phyloP scores from a whole-genome alignment of 2,797 vertebrate genomes.

The Onychomys leucogaster region DNA sequence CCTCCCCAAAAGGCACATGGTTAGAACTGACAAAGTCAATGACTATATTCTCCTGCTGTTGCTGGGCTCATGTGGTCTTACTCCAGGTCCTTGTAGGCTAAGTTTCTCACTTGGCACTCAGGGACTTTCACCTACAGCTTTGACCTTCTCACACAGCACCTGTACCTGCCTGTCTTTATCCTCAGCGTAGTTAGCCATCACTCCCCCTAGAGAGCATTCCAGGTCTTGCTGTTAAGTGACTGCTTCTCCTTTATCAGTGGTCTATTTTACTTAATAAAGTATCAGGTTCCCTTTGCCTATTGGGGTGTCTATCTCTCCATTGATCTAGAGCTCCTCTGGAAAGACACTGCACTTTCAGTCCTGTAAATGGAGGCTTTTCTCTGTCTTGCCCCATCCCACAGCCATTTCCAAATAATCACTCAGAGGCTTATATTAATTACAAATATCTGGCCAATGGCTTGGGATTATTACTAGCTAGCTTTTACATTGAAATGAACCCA shows the following conservation, averaged over 20 bases:
- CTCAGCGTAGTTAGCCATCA: background rate
- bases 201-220: background rate
- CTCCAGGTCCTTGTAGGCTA: no score
- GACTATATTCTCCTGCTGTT: background rate
- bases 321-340: no score
- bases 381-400: no score
- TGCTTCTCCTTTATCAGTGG: accelerated
- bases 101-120: background rate
- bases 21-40: accelerated
- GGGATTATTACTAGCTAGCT: no score
- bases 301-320: accelerated
- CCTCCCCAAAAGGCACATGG: accelerated
- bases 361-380: background rate
- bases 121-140: background rate
- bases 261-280: background rate
- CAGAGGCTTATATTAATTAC: no score
- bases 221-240: accelerated
- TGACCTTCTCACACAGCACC: background rate
- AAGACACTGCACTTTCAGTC: accelerated
- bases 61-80: background rate
- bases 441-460: no score
- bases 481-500: no score
- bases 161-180: no score
- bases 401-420: no score
- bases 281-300: accelerated